Evolutionary conservation across 2,888 invertebrate genomes (phyloP), one percentile per base, ranked within the genome.

Genomic region (Drosophila mulleri): DNA sequence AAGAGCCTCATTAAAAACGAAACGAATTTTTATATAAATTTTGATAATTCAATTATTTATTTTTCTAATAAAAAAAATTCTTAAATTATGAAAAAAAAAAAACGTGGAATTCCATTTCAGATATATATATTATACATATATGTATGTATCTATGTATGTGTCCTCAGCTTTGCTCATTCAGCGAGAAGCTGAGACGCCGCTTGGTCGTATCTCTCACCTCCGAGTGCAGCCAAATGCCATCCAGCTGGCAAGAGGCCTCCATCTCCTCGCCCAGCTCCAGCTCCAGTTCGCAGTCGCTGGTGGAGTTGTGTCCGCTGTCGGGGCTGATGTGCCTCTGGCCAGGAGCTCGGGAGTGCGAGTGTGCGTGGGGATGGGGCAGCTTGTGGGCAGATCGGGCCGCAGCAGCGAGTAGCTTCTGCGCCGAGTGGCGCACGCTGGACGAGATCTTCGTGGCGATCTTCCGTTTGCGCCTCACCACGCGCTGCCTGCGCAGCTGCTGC

Each of bases 231-330:
- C 85, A 88, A 37, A 88, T 67, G 45, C 32, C 70, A 16, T 88
- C 88, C 54, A 83, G 56, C 29, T 87, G 72, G 53, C 83, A 86
- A 2, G 82, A 48, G 2, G 52, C 75, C 53, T 86, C 83, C 54
- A 81, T 18, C n/a, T 79, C 70, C 56, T 81, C 83, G 12, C 50
- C 68, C 39, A 53, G 29, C 39, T 76, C 68, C 39, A 53, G 32
- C 35, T 76, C 82, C 52, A 82, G 53, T 26, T 83, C 83, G n/a
- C 70, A 83, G 52, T 87, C 83, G 64, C 92, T 92, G 12, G 90
- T 89, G 1, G 92, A 92, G 76, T 92, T 92, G 65, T 92, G 92
- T 0, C 92, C 92, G 58, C 93, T 92, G 67, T 92, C 93, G 18
- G 92, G 92, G 62, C 93, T 92, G 11, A 90, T 92, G 90, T 62